Percentiles rank a stretch among this genome's conserved stretches.
phyloP scores from a whole-genome alignment of 2,113 vertebrate genomes.

The Xiphophorus hellerii region DNA sequence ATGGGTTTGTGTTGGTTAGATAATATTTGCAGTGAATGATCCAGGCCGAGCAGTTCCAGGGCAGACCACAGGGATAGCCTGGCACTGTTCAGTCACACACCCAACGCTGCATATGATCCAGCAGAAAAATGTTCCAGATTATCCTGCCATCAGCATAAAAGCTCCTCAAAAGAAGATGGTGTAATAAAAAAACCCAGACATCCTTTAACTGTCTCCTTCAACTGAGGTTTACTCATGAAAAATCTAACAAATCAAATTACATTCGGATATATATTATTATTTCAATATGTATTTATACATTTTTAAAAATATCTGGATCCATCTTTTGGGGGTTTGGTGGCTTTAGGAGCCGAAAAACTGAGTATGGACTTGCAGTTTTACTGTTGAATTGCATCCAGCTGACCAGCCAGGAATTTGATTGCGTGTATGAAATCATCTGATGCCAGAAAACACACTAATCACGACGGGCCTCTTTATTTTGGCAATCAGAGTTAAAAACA shows the following conservation, averaged over 20 bases:
- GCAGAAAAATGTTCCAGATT: slow-evolving; percentile 32
- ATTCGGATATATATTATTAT: too few species aligned
- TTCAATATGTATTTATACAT: too few species aligned
- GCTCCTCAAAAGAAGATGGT: background rate
- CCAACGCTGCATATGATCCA: slow-evolving; percentile 44
- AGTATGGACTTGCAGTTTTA: slow-evolving; percentile 45
- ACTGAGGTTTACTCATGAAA: background rate
- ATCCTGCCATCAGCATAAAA: slow-evolving; percentile 31
- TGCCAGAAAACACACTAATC: slow-evolving; percentile 66
- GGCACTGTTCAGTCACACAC: slow-evolving; percentile 68
- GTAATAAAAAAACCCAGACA: background rate
- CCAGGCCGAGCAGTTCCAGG: slow-evolving; percentile 63
- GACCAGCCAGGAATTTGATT: slow-evolving; percentile 72
- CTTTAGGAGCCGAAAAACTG: slow-evolving; percentile 8
- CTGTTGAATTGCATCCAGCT: slow-evolving; percentile 61
- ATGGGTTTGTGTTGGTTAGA: background rate
- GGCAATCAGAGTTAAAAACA: slow-evolving; percentile 38
- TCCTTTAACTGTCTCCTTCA: background rate
- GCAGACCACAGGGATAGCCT: slow-evolving; percentile 48
- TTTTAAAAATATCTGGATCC: background rate
- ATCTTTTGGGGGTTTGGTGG: background rate
- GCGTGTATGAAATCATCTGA: slow-evolving; percentile 77
- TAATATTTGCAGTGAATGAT: slow-evolving; percentile 17
- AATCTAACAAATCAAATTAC: background rate
- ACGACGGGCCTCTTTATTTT: slow-evolving; percentile 37